Conservation (phyloP, 2,113 vertebrate species). For the Rhinopithecus roxellana region DNA sequence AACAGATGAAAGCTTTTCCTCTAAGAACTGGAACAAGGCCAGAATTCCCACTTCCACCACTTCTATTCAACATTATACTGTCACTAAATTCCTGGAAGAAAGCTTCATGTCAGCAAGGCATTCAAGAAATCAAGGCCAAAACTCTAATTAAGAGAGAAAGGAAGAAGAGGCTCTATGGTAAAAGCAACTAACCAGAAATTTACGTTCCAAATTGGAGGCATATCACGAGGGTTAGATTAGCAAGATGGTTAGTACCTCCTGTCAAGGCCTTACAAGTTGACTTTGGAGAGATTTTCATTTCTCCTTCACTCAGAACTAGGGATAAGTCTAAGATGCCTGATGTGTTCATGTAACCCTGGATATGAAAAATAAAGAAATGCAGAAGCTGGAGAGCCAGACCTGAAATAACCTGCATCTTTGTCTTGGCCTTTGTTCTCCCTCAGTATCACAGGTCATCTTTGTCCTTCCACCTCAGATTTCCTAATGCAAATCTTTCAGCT, state of each 20-base stretch:
- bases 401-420: not conserved
- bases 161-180: not conserved
- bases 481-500: not conserved
- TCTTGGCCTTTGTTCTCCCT: not conserved
- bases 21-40: not conserved
- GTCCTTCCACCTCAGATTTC: not conserved
- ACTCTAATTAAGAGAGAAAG: not conserved
- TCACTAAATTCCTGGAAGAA: not conserved
- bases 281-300: not conserved
- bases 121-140: constrained; percentile 18
- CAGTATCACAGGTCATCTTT: not conserved
- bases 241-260: not conserved
- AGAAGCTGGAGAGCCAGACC: not conserved
- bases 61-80: not conserved
- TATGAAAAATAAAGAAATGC: not conserved
- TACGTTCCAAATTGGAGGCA: not conserved
- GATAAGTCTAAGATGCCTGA: not conserved
- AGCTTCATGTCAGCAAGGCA: not conserved
- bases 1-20: not conserved
- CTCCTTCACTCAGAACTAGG: not conserved
- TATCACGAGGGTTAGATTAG: not conserved
- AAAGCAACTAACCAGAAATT: constrained; percentile 12
- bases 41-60: not conserved
- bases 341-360: not conserved
- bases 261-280: not conserved